Base-by-base conservation (phyloP, 2,113 vertebrate species). In the Oxygymnocypris stewartii region DNA sequence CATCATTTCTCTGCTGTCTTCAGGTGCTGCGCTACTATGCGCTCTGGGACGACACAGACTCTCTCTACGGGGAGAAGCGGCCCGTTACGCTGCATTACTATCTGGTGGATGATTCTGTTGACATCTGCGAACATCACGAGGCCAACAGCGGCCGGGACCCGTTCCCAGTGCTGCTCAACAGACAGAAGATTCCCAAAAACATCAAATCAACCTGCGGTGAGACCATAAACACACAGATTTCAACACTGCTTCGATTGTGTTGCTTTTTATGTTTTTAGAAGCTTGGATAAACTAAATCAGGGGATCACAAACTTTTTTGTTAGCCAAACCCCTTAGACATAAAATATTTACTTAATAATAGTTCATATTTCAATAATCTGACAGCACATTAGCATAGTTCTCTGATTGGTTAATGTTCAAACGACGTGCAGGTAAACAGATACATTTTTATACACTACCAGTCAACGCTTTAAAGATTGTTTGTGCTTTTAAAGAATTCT, bases 21-120 rank as follows among this genome's bases (percentile, higher is more conserved):
- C 35, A 99, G 98, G 98, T 99, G 78, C 95, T 99, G 89, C 95
- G 96, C 13, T 99, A 98, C 92, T 98, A 94, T 0, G 95, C 96
- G 0, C 90, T 94, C n/a, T 97, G 96, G 96, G 96, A 97, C 9
- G 93, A 98, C 51, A 90, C 92, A 0, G 88, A 93, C 79, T 92
- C 82, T 82, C 88, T 93, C 89, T 94, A 93, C 3, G 94, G 94
- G 23, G 96, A 97, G 49, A 94, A 89, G 6, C 93, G 92, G 3
- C 90, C 87, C 0, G 97, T 95, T 1, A 85, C 94, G 74, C 96
- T 99, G 87, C 96, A 97, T 71, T 99, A 97, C 91, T 99, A 96
- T 91, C 92, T 99, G 84, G 95, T 93, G 89, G 96, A 99, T 54
- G 94, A 96, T 87, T 96, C 97, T 0, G 95, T 99, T 91, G 97